Conservation (phyloP, 2,888 invertebrate genomes). For the Caenorhabditis imperialis region DNA sequence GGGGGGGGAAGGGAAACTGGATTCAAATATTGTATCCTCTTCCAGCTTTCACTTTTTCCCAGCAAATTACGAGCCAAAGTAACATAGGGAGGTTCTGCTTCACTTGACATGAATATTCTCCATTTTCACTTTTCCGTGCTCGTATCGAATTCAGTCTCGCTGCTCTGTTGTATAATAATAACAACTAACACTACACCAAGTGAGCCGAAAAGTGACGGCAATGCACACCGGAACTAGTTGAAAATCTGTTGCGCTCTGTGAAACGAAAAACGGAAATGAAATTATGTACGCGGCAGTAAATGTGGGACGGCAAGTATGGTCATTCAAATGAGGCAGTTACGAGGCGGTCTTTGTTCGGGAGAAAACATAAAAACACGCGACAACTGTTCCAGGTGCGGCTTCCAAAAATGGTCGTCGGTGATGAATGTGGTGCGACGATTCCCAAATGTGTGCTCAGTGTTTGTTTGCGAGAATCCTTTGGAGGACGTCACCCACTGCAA, state of each 20-base stretch:
- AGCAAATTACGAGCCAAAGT: too few species aligned
- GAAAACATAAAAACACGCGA: too few species aligned
- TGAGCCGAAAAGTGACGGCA: constrained; percentile 32
- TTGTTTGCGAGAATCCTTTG: constrained; percentile 81
- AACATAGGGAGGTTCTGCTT: constrained; percentile 19
- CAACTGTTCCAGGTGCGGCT: constrained; percentile 64
- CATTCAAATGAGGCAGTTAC: constrained; percentile 43
- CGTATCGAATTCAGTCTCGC: constrained; percentile 23
- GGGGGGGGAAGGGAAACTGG: constrained; percentile 14
- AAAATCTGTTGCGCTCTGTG: constrained; percentile 26
- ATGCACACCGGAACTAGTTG: constrained; percentile 48
- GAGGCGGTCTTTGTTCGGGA: constrained; percentile 5
- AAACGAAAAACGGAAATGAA: constrained; percentile 55
- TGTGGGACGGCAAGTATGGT: constrained; percentile 34
- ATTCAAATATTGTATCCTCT: constrained; percentile 19
- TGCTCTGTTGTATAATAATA: constrained; percentile 14
- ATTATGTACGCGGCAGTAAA: constrained; percentile 49
- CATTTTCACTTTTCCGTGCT: constrained; percentile 38
- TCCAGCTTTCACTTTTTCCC: not conserved
- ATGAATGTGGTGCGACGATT: constrained; percentile 61
- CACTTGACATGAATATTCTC: constrained; percentile 31
- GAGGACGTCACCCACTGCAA: constrained; percentile 54
- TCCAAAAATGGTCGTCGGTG: constrained; percentile 61
- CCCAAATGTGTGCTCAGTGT: constrained; percentile 80
- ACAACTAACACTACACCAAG: constrained; percentile 28